Evolutionary conservation across 2,797 vertebrate species (phyloP).

Genomic region (Coregonus ussuriensis): DNA sequence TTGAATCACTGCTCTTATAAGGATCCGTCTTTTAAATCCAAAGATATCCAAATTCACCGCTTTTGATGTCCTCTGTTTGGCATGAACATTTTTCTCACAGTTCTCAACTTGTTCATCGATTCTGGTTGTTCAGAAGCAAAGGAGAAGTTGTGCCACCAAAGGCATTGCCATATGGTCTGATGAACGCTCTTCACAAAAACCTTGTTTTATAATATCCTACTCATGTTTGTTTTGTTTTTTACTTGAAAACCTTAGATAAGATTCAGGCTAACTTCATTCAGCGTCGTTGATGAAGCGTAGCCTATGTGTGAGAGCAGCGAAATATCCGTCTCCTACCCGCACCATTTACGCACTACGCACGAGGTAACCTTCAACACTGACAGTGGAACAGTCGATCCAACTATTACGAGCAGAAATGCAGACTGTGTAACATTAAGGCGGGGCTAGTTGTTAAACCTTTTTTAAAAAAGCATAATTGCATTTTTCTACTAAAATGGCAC

Average conservation of each 20-base stretch:
- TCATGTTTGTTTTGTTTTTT: not conserved
- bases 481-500: not conserved
- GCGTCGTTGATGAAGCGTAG: not conserved
- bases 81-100: slow-evolving; percentile 53
- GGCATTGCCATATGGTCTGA: not conserved
- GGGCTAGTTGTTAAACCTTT: slow-evolving; percentile 60
- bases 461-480: not conserved
- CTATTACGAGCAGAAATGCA: slow-evolving; percentile 22
- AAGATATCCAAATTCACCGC: slow-evolving; percentile 55
- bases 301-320: slow-evolving; percentile 28
- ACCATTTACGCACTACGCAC: slow-evolving; percentile 62
- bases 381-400: slow-evolving; percentile 45
- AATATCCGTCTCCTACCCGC: slow-evolving; percentile 41
- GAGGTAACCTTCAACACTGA: slow-evolving; percentile 61
- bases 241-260: not conserved
- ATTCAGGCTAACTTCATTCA: not conserved
- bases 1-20: slow-evolving; percentile 49
- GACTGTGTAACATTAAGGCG: slow-evolving; percentile 66
- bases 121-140: slow-evolving; percentile 34
- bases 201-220: not conserved
- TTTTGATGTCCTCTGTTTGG: slow-evolving; percentile 47
- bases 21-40: slow-evolving; percentile 65
- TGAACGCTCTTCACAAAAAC: slow-evolving; percentile 12
- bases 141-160: slow-evolving; percentile 37
- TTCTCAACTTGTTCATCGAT: slow-evolving; percentile 25